Evolutionary conservation across 2,113 vertebrate genomes (phyloP).

Genomic region (Microtus richardsoni): DNA sequence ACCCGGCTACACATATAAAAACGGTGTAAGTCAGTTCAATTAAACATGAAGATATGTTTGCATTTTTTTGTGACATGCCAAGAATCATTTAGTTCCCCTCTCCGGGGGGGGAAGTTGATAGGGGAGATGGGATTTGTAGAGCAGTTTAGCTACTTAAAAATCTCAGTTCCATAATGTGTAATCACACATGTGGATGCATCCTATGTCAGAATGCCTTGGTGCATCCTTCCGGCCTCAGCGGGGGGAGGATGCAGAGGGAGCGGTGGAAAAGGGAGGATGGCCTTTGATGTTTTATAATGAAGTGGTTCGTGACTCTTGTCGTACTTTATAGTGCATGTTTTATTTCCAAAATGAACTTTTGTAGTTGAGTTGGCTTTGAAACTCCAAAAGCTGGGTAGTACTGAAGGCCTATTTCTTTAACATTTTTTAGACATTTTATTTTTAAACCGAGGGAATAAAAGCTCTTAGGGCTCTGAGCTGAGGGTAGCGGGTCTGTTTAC

Average conservation of each 20-base stretch:
- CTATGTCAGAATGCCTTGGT: neutral
- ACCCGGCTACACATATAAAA: too few relatives aligned
- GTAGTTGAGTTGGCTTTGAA: neutral
- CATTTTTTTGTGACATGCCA: neutral
- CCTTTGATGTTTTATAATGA: neutral
- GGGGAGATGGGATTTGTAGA: neutral
- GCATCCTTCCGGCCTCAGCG: too few relatives aligned
- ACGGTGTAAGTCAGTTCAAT: neutral
- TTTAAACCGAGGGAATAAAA: neutral
- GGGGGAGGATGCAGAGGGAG: accelerated
- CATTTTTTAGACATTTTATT: neutral
- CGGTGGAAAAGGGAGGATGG: accelerated
- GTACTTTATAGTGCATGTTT: neutral
- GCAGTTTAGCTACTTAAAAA: neutral
- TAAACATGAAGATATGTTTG: neutral
- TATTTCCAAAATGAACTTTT: neutral
- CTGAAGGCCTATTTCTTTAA: neutral
- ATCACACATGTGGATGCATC: neutral
- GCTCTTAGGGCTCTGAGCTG: neutral
- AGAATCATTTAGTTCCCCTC: neutral
- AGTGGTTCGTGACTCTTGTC: neutral
- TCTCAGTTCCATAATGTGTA: neutral
- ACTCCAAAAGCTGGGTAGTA: neutral
- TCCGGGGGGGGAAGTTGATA: neutral
- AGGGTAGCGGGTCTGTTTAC: neutral